A percentile compares a stretch with the other conserved stretches of the same genome.
Evolutionary conservation across 92 coral and sea anemone species (phyloP).

Genomic region (Epizoanthus ramosus): DNA sequence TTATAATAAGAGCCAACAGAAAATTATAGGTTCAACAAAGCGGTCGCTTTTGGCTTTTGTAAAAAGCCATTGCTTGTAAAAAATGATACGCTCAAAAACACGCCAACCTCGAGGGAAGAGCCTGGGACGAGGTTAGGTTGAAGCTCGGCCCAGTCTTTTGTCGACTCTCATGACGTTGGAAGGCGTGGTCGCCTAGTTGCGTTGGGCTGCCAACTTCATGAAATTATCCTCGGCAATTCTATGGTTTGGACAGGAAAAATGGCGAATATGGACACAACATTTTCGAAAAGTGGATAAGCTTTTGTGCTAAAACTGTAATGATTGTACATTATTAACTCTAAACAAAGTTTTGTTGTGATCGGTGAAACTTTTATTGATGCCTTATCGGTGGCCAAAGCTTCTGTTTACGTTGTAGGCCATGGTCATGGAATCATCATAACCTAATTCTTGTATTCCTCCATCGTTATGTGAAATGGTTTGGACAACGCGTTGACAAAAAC

Average conservation of each 20-base stretch:
- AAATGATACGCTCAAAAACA: no score
- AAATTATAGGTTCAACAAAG: no score
- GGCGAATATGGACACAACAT: neutral
- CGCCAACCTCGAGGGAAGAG: no score
- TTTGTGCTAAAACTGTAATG: neutral
- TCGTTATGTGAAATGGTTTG: slow-evolving; percentile 23
- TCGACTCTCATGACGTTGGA: neutral
- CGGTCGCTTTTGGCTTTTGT: no score
- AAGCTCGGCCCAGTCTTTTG: no score
- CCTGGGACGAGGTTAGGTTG: no score
- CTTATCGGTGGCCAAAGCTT: neutral
- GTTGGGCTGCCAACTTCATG: neutral
- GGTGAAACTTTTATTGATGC: neutral
- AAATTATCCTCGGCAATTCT: neutral
- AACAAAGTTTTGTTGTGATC: slow-evolving; percentile 3
- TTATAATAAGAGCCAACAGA: no score
- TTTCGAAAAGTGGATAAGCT: neutral
- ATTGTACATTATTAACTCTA: neutral
- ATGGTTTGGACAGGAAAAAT: neutral
- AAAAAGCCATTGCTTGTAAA: no score
- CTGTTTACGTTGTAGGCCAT: neutral
- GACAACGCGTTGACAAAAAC: neutral
- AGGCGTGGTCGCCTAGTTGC: slow-evolving; percentile 20
- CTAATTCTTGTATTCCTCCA: neutral
- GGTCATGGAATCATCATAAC: neutral